Percentiles rank a stretch among this genome's conserved stretches.
phyloP scores from a whole-genome alignment of 2,888 invertebrate species.

The Ferdinandea cuprea region DNA sequence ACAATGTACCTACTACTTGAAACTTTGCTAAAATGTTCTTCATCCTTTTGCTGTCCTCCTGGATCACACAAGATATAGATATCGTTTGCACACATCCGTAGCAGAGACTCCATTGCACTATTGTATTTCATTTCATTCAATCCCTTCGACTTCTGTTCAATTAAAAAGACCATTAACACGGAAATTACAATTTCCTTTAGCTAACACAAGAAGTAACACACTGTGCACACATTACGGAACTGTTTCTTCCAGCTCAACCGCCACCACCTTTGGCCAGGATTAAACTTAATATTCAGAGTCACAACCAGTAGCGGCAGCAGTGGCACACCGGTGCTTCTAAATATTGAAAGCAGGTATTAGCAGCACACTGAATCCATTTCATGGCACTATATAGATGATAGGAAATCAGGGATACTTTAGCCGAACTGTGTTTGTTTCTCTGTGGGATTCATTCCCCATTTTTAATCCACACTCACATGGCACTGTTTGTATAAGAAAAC shows the following conservation, averaged over 20 bases:
- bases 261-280: constrained; percentile 29
- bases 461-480: constrained; percentile 37
- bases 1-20: constrained; percentile 55
- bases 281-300: constrained; percentile 73
- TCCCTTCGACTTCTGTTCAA: constrained; percentile 74
- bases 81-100: constrained; percentile 22
- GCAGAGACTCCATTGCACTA: neutral
- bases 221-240: constrained; percentile 28
- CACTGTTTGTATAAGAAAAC: constrained; percentile 22
- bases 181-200: constrained; percentile 73
- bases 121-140: constrained; percentile 68
- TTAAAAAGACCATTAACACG: constrained; percentile 74
- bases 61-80: neutral
- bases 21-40: constrained; percentile 17
- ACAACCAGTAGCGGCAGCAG: constrained; percentile 27
- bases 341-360: constrained; percentile 69
- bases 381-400: constrained; percentile 59
- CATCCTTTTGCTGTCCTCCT: neutral
- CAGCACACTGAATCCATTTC: constrained; percentile 59
- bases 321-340: constrained; percentile 27
- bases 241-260: neutral
- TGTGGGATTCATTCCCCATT: constrained; percentile 14
- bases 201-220: constrained; percentile 65
- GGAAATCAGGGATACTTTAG: constrained; percentile 43
- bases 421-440: neutral